These are phyloP conservation scores for Eidolon dupreanum DNA, from an alignment of 2,797 vertebrate genomes.

Conservation along the genomic window DNA sequence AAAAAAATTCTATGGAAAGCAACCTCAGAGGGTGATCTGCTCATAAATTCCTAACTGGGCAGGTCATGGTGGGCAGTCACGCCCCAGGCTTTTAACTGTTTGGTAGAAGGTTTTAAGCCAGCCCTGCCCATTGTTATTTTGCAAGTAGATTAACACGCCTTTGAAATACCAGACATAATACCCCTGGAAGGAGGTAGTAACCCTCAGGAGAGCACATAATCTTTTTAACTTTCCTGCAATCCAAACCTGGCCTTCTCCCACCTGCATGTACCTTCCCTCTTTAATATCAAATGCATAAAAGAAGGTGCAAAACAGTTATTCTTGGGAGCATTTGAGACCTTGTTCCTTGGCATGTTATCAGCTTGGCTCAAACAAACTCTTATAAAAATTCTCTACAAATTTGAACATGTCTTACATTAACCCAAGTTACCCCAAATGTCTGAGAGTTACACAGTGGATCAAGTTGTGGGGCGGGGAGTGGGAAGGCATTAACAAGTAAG, in stretches of 20 bases:
- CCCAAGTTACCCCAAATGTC: background rate
- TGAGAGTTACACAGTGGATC: background rate
- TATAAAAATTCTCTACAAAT: no score
- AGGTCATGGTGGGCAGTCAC: no score
- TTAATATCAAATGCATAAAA: background rate
- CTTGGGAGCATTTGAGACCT: no score
- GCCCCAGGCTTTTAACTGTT: no score
- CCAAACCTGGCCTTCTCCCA: background rate
- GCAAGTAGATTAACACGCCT: background rate
- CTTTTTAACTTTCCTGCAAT: background rate
- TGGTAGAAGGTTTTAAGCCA: no score
- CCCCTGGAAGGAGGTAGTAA: background rate
- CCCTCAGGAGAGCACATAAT: no score
- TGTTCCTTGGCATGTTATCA: no score
- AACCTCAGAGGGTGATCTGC: background rate
- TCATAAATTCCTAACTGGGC: no score
- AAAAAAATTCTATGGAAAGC: background rate
- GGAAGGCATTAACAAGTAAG: background rate
- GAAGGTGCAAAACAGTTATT: no score
- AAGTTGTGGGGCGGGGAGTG: no score
- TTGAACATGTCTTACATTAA: no score
- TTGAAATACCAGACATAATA: background rate
- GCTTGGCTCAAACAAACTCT: no score
- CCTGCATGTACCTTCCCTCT: background rate
- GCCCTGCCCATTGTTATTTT: background rate